A percentile compares a stretch with the other conserved stretches of the same genome.
Conservation (phyloP, 2,113 vertebrate genomes). For the Podarcis raffonei region DNA sequence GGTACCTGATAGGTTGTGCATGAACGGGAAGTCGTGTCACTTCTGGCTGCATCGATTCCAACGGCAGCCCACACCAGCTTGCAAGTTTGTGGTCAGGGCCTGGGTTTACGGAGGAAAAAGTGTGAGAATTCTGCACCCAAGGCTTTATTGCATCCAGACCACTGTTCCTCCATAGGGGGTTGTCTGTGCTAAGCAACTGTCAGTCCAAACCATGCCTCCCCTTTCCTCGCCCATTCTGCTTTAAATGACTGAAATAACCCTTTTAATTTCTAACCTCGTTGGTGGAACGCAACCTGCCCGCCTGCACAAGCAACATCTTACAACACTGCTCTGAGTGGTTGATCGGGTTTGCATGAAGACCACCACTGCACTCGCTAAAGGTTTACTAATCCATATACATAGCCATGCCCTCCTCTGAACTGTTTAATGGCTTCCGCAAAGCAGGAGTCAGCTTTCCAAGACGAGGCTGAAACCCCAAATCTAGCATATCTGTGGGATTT, state of each 20-base stretch:
- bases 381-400: not conserved
- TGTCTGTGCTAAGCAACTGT: not conserved
- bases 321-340: not conserved
- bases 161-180: conserved; percentile 24
- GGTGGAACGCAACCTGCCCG: not conserved
- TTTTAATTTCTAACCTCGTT: conserved; percentile 42
- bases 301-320: accelerated
- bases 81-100: not conserved
- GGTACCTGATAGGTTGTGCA: not conserved
- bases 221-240: not conserved
- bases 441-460: not conserved
- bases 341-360: not conserved
- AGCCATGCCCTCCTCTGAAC: not conserved
- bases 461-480: not conserved
- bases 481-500: not conserved
- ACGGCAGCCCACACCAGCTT: too few relatives aligned
- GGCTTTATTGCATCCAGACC: not conserved
- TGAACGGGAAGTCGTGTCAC: not conserved
- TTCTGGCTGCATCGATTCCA: too few relatives aligned
- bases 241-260: conserved; percentile 52
- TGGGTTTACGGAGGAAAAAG: not conserved
- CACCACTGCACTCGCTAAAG: not conserved
- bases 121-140: accelerated
- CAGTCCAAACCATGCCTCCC: accelerated
- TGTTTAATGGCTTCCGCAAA: not conserved